Evolutionary conservation across 2,888 invertebrate genomes (phyloP), one percentile per base, ranked within the genome.

Genomic region (Andrena trimmerana): DNA sequence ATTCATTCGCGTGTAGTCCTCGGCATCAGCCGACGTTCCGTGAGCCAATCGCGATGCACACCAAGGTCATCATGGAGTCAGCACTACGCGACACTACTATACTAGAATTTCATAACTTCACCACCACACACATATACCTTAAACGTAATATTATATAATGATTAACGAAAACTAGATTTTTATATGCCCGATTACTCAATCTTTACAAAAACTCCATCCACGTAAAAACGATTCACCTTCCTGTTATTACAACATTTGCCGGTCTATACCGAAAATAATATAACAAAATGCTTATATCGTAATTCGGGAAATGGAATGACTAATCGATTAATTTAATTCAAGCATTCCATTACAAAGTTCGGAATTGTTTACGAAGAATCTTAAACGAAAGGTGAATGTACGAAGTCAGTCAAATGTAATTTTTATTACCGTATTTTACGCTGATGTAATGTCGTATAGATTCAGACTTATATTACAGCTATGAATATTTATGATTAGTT

Each of bases 11-110:
- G 36, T 69, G 73, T 69, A 79, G n/a, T 57, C 67, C 82, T 69
- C 84, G 66, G 66, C 74, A 87, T 91, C 92, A 92, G 91, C 90
- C 83, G 90, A 92, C 86, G 33, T 70, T 76, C 48, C 77, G 71
- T 72, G 76, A 87, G 84, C 92, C 92, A 92, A 92, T 92, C 90
- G 81, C 84, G 70, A 72, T n/a, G 63, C 83, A 60, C 73, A 77
- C 76, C 79, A 76, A 84, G 73, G 76, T 85, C 85, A 83, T 54
- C 59, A 72, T 50, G 75, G 50, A 65, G 76, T 84, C 83, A 78
- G 66, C 76, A 79, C 57, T 69, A 74, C 31, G 5, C 54, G 54
- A 75, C 27, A 68, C 52, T 52, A 33, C 65, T 71, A 75, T 27
- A 48, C 57, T 8, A 29, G 31, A 67, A 36, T 78, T 82, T 82